phyloP scores from a whole-genome alignment of 1,140 invertebrate genomes.

The Mizuhopecten yessoensis region DNA sequence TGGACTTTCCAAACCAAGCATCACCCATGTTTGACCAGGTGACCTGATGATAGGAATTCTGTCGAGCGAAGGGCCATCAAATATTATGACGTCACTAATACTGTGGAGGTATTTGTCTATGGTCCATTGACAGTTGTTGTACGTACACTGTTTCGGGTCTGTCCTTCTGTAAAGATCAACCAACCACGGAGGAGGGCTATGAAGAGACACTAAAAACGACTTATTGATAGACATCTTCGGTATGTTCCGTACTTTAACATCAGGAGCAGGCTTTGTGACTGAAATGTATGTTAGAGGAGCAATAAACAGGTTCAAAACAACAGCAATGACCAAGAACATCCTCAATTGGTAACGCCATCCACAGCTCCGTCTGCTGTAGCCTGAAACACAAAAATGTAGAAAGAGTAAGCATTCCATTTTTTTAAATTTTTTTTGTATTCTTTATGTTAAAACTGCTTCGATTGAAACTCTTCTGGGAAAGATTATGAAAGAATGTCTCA shows the following conservation, averaged over 20 bases:
- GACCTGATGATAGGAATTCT: background rate
- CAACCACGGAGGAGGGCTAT: background rate
- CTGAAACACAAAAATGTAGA: background rate
- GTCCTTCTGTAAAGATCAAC: background rate
- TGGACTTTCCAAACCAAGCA: background rate
- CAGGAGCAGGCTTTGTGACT: background rate
- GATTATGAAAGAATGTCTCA: too few relatives aligned
- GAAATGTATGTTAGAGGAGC: background rate
- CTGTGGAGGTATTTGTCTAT: background rate
- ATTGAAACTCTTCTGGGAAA: too few relatives aligned
- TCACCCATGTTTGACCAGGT: background rate
- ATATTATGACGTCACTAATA: constrained; percentile 6
- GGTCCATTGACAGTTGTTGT: background rate
- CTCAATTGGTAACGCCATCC: background rate
- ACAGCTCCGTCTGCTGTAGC: background rate
- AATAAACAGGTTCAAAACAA: background rate
- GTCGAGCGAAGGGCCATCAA: background rate
- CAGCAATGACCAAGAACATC: background rate
- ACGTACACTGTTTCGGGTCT: background rate
- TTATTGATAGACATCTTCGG: background rate
- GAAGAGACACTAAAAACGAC: background rate
- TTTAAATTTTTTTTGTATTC: too few relatives aligned
- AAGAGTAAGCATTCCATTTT: too few relatives aligned
- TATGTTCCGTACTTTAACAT: background rate
- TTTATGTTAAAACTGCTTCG: too few relatives aligned